Base-by-base conservation (phyloP, 2,797 vertebrate genomes). In the Sebastes ruberrimus region DNA sequence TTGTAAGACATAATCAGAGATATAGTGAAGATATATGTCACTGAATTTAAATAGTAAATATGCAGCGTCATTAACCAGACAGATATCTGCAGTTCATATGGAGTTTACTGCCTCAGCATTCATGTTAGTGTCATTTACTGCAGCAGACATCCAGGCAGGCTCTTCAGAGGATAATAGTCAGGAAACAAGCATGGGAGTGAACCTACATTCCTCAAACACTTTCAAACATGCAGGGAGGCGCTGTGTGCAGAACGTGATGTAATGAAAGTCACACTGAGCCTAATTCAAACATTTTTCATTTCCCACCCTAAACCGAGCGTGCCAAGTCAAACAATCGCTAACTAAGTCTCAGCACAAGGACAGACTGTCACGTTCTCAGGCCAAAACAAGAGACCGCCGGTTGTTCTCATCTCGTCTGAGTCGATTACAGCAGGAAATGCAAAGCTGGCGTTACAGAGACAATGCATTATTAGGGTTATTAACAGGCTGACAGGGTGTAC, bases 161-260 rank as follows among this genome's bases (percentile, higher is more conserved):
- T 80, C 61, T 68, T 62, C 20, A 33, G 49, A 60, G 75, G 75
- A 82, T 65, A 84, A 68, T 25, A 81, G 46, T 22, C 78, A 83
- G 89, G 81, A 87, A 93, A 84, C 77, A 77, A 63, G 59, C 66
- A 78, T 86, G 89, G 90, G 88, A 93, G 89, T 82, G 75, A 86
- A 86, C 87, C 64, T 86, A 81, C 89, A 93, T 94, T 93, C 92
- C 87, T 88, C 75, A 71, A 57, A 86, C 74, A 63, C 28, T 38
- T 70, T 52, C 42, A 81, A 79, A 83, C 71, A 74, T 32, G 63
- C 72, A 86, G 79, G 82, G 85, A 89, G 87, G 75, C 28, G 62
- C 67, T 85, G 63, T 5, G 9, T n/a, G 42, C 60, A 49, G 42
- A 32, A 74, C 4, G 64, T 71, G 60, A 87, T 73, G 75, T 74